Base-by-base conservation (phyloP, 2,113 vertebrate genomes). In the Peucedramus taeniatus region DNA sequence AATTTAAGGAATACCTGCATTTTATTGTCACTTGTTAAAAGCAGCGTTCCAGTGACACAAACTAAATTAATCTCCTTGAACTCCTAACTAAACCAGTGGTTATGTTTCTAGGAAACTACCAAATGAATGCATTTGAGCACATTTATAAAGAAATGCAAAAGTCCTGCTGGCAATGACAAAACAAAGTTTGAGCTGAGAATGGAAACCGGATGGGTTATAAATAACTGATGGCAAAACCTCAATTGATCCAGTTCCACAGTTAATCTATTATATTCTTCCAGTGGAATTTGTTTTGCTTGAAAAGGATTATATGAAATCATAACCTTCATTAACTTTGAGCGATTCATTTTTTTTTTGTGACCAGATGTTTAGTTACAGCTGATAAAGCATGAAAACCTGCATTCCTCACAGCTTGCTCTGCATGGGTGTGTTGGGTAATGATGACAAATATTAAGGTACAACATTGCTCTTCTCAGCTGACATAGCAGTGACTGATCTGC, bases 341-440 rank as follows among this genome's bases (percentile, higher is more conserved):
- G 97, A 96, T 96, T 96, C 50, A 50, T 95, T 92, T 83, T 50
- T 82, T 65, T 83, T 89, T 89, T 21, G 83, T 78, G 75, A 94
- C 51, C 94, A 98, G 97, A 95, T 96, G 96, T 96, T 96, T 97
- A 59, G 92, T 96, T 91, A 82, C 31, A 95, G 93, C 96, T 96
- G 97, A 98, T 97, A 97, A 93, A 87, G 39, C 87, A 53, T 95
- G 97, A 96, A 96, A 97, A 96, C 94, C 94, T 53, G 51, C 92
- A 65, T 96, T 97, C 97, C 94, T 92, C 51, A 76, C 94, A 95
- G 96, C 96, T 97, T 97, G 95, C 96, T 97, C 97, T 97, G 95
- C 95, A 78, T 95, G 94, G 94, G 97, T 70, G 95, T 96, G 96
- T 91, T 93, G 92, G 93, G 95, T 79, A 83, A 94, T 37, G 88